A percentile compares a stretch with the other conserved stretches of the same genome.
Evolutionary conservation across 1,140 invertebrate species (phyloP).

Genomic region (Drosophila paulistorum): DNA sequence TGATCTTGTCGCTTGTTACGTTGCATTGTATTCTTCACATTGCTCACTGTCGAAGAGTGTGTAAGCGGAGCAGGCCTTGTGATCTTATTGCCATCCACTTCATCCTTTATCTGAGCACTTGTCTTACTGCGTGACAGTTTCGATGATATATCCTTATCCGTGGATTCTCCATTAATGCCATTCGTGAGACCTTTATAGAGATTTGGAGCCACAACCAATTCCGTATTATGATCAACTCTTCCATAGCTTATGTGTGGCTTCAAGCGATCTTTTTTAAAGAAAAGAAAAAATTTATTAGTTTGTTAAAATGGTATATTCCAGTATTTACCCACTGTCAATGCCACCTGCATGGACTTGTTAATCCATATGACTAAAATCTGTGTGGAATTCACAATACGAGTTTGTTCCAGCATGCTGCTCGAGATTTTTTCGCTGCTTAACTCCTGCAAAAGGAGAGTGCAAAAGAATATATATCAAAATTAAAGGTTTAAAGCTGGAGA

Average conservation of each 20-base stretch:
- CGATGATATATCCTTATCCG: slow-evolving; percentile 24
- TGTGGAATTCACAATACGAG: slow-evolving; percentile 82
- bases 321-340: slow-evolving; percentile 83
- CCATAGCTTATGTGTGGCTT: slow-evolving; percentile 74
- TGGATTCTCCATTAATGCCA: slow-evolving; percentile 17
- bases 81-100: slow-evolving; percentile 10
- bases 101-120: slow-evolving; percentile 55
- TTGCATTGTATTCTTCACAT: slow-evolving; percentile 62
- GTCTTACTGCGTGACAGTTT: slow-evolving; percentile 66
- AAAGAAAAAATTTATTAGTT: slow-evolving; percentile 8
- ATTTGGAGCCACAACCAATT: slow-evolving; percentile 78
- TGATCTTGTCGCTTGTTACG: slow-evolving; percentile 70
- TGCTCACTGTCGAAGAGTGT: slow-evolving; percentile 66
- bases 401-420: slow-evolving; percentile 83
- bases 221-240: slow-evolving; percentile 77
- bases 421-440: slow-evolving; percentile 83
- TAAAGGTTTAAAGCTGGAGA: background rate
- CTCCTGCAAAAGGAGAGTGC: slow-evolving; percentile 68
- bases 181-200: slow-evolving; percentile 62
- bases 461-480: background rate
- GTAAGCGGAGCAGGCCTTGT: slow-evolving; percentile 25
- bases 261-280: slow-evolving; percentile 60
- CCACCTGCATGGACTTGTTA: slow-evolving; percentile 83
- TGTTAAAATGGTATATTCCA: background rate
- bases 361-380: slow-evolving; percentile 84